Conservation (phyloP, 1,140 invertebrate species). For the Lucilia sericata region DNA sequence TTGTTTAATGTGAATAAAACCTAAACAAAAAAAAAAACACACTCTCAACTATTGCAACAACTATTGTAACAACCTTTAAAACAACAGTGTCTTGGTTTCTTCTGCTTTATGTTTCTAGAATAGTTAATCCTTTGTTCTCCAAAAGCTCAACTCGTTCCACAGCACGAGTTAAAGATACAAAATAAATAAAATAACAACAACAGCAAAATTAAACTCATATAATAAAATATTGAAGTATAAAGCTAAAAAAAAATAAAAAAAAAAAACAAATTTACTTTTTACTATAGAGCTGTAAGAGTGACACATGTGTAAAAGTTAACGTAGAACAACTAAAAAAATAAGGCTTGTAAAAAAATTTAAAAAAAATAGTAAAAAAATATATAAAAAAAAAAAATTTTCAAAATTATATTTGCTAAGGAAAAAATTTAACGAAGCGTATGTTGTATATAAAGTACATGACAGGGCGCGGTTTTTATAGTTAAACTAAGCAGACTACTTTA, state of each 20-base stretch:
- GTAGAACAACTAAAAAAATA: background rate
- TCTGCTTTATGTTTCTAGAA: background rate
- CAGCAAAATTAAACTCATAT: no score
- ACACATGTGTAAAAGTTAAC: slow-evolving; percentile 31
- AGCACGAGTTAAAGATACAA: slow-evolving; percentile 36
- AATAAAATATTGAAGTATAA: slow-evolving; percentile 2
- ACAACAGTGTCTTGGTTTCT: background rate
- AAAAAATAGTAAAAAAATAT: background rate
- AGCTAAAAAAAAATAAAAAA: background rate
- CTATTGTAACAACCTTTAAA: background rate
- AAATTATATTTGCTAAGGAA: background rate
- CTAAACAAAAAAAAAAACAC: background rate
- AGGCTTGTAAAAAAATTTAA: slow-evolving; percentile 33
- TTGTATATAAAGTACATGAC: slow-evolving; percentile 29
- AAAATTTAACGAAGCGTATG: slow-evolving; percentile 35
- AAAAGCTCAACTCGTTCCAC: slow-evolving; percentile 28
- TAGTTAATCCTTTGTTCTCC: slow-evolving; percentile 36
- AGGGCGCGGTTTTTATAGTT: slow-evolving; percentile 30
- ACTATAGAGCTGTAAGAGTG: background rate
- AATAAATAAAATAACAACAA: background rate
- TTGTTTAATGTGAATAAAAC: slow-evolving; percentile 21
- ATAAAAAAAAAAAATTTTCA: background rate
- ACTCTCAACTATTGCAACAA: background rate
- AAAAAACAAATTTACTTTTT: slow-evolving; percentile 1
- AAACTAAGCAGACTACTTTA: slow-evolving; percentile 8